Evolutionary conservation across 2,113 vertebrate genomes (phyloP).

Genomic region (Neodontobutis hainanensis): DNA sequence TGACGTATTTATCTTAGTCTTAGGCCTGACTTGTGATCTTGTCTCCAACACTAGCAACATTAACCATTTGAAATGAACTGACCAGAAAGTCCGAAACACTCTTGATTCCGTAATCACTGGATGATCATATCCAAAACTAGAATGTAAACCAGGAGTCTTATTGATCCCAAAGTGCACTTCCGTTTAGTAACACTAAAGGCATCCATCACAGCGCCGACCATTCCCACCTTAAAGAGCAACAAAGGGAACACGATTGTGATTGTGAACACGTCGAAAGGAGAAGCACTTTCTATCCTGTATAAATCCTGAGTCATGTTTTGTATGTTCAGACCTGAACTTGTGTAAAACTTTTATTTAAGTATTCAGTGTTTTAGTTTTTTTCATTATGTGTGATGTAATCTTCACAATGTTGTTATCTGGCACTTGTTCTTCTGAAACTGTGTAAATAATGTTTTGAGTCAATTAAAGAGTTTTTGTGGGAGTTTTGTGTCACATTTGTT

Average conservation of each 20-base stretch:
- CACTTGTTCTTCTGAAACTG: conserved; percentile 64
- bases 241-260: conserved; percentile 39
- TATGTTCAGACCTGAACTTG: conserved; percentile 37
- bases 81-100: not conserved
- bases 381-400: conserved; percentile 43
- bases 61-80: too few species aligned
- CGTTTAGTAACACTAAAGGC: conserved; percentile 30
- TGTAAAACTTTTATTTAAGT: conserved; percentile 64
- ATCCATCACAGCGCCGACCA: conserved; percentile 49
- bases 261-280: conserved; percentile 52
- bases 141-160: conserved; percentile 55
- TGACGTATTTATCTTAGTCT: too few species aligned
- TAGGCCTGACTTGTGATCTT: too few species aligned
- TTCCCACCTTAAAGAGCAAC: conserved; percentile 60
- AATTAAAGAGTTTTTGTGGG: conserved; percentile 71
- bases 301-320: conserved; percentile 59
- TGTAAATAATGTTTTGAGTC: conserved; percentile 74
- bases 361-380: conserved; percentile 57
- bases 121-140: conserved; percentile 40
- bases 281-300: conserved; percentile 72
- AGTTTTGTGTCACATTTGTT: conserved; percentile 8
- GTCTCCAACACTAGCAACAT: too few species aligned
- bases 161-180: conserved; percentile 65
- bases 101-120: conserved; percentile 28
- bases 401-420: conserved; percentile 54